Conservation (phyloP, 2,113 vertebrate species). For the Glareola pratincola region DNA sequence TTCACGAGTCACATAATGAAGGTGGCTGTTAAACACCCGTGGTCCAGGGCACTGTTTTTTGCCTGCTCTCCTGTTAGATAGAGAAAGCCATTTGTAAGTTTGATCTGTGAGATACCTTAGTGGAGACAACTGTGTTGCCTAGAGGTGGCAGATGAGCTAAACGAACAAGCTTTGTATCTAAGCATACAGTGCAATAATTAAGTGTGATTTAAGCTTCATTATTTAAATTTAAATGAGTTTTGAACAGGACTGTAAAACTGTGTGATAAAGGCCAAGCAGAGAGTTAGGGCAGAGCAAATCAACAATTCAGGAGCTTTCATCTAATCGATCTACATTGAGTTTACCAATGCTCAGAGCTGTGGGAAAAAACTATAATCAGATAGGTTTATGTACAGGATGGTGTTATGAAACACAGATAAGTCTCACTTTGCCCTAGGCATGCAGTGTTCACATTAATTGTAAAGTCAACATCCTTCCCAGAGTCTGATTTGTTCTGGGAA, state of each 20-base stretch:
- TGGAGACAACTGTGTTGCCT: not conserved
- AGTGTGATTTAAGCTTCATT: not conserved
- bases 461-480: not conserved
- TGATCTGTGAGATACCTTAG: not conserved
- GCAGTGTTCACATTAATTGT: not conserved
- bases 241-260: not conserved
- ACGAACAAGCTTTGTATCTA: not conserved
- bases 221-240: not conserved
- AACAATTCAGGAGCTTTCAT: not conserved
- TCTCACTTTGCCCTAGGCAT: not conserved
- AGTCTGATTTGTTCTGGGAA: not conserved
- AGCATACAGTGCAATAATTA: not conserved
- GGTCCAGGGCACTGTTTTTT: not conserved
- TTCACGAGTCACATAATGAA: not conserved
- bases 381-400: not conserved
- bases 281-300: not conserved
- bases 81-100: not conserved
- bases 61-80: rapidly evolving
- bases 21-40: not conserved
- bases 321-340: not conserved
- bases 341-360: not conserved
- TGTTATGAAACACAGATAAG: not conserved
- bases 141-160: not conserved
- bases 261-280: not conserved
- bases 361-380: not conserved